Base-by-base conservation (phyloP, 2,888 invertebrate species). In the Tholera decimalis region DNA sequence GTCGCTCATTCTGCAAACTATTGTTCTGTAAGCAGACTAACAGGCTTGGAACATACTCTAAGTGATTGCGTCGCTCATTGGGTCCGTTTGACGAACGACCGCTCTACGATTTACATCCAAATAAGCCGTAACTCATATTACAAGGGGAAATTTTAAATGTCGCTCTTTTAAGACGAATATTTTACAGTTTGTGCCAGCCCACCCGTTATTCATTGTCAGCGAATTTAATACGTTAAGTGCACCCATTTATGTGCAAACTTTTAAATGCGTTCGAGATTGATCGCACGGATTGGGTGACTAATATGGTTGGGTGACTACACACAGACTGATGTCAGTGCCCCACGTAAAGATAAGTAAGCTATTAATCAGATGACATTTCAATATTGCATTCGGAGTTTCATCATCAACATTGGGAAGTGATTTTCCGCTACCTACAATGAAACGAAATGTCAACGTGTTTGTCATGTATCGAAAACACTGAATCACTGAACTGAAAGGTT, bases 221-320 rank as follows among this genome's bases (percentile, higher is more conserved):
- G 88, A 91, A 91, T 92, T 93, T 93, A 94, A 94, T 95, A 93
- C 90, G 85, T 89, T 92, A 89, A 94, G 93, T 93, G 92, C 91
- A 89, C 73, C 84, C 84, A 89, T 90, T 92, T 89, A 88, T 87
- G 87, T 83, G 83, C 74, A 78, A 89, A 90, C 85, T 90, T 92
- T 90, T 89, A 89, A 89, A 91, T 90, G 85, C 76, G 68, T 64
- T 66, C 54, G 80, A 82, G 87, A 88, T 85, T 87, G 88, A 89
- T 90, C 80, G 83, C 68, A 30, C 39, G 77, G 83, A 84, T 88
- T 86, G 83, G 68, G 81, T 87, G 80, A 83, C 84, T 85, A 85
- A 85, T 63, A 51, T 61, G 43, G 64, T 73, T 67, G 51, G 75
- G 53, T 68, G 22, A 33, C 67, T 41, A 80, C 68, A 74, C 69